A percentile compares a stretch with the other conserved stretches of the same genome.
Conservation (phyloP, 2,888 invertebrate genomes). For the Lepidocyrtinus sp. region DNA sequence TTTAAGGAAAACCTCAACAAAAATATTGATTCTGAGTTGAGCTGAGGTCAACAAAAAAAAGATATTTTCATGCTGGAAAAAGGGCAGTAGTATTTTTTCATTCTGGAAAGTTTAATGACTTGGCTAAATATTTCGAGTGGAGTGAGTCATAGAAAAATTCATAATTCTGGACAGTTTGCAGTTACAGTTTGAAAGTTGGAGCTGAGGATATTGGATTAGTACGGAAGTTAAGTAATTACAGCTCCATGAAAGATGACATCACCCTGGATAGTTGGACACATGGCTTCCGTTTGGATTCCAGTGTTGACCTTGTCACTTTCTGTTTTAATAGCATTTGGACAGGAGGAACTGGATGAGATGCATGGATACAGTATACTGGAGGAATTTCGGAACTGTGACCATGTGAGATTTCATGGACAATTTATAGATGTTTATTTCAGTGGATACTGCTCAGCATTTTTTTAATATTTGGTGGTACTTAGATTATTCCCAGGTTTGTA, state of each 20-base stretch:
- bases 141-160: background rate
- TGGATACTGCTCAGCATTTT: background rate
- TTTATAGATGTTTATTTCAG: background rate
- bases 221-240: background rate
- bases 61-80: too few species aligned
- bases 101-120: background rate
- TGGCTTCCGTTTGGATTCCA: background rate
- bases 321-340: background rate
- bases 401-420: slow-evolving; percentile 7
- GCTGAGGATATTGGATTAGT: too few species aligned
- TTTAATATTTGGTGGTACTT: background rate
- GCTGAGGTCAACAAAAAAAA: background rate
- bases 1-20: background rate
- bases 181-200: too few species aligned
- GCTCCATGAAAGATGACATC: background rate
- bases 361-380: slow-evolving; percentile 16
- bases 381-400: slow-evolving; percentile 31
- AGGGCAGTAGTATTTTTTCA: background rate
- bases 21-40: background rate
- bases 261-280: background rate
- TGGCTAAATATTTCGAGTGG: background rate
- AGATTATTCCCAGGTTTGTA: slow-evolving; percentile 57
- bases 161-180: too few species aligned
- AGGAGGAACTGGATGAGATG: background rate
- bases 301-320: background rate